Evolutionary conservation across 2,888 invertebrate genomes (phyloP).

Genomic region (Agrypnus murinus): DNA sequence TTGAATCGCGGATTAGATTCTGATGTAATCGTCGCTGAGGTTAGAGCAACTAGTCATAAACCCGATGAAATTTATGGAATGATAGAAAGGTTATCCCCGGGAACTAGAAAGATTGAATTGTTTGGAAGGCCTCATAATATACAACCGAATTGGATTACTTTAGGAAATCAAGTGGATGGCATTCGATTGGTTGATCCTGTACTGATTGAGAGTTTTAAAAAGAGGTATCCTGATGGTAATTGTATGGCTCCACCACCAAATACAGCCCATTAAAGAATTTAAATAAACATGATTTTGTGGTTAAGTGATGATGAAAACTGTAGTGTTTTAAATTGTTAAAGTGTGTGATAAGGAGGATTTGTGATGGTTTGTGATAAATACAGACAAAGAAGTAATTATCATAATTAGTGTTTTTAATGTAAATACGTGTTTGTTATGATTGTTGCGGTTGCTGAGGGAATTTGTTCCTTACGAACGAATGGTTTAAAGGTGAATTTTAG

Average conservation of each 20-base stretch:
- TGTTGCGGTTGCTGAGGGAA: slow-evolving; percentile 52
- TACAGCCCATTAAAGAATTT: slow-evolving; percentile 56
- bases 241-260: slow-evolving; percentile 73
- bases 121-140: slow-evolving; percentile 98
- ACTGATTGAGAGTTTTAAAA: slow-evolving; percentile 90
- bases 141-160: slow-evolving; percentile 98
- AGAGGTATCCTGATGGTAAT: slow-evolving; percentile 94
- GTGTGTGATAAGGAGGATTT: slow-evolving; percentile 11
- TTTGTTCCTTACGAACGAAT: slow-evolving; percentile 45
- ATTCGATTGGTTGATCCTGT: slow-evolving; percentile 94
- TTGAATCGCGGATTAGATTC: slow-evolving; percentile 96
- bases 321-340: too few species aligned
- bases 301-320: too few species aligned
- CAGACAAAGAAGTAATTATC: slow-evolving; percentile 20
- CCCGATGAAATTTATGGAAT: slow-evolving; percentile 99
- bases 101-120: slow-evolving; percentile 96
- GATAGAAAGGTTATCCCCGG: slow-evolving; percentile 96
- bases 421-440: slow-evolving; percentile 62
- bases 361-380: slow-evolving; percentile 12
- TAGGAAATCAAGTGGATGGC: slow-evolving; percentile 98
- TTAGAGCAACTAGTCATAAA: slow-evolving; percentile 97
- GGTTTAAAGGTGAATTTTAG: slow-evolving; percentile 50
- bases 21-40: slow-evolving; percentile 98
- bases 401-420: slow-evolving; percentile 32
- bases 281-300: background rate